Evolutionary conservation across 2,888 invertebrate genomes (phyloP).

Genomic region (Drosophila quinaria): DNA sequence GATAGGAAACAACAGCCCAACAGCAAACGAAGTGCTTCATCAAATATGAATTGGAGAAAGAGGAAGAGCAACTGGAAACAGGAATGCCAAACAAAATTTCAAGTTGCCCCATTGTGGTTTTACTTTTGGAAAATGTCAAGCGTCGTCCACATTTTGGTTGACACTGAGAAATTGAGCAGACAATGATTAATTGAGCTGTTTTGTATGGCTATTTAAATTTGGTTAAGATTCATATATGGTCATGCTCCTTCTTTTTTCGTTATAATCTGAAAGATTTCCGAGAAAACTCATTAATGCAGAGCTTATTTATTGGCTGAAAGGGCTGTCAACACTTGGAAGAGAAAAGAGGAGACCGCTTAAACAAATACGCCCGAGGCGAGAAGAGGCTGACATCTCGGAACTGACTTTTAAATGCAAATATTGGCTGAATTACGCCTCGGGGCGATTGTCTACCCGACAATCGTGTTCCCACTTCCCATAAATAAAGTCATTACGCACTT

Average conservation of each 20-base stretch:
- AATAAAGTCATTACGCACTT: constrained; percentile 79
- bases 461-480: constrained; percentile 53
- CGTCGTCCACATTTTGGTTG: constrained; percentile 27
- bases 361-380: constrained; percentile 28
- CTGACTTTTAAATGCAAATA: constrained; percentile 66
- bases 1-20: constrained; percentile 25
- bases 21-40: constrained; percentile 66
- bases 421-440: constrained; percentile 45
- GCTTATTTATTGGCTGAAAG: constrained; percentile 59
- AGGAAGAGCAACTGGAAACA: not conserved
- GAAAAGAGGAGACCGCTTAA: constrained; percentile 4
- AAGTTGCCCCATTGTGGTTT: constrained; percentile 39
- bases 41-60: constrained; percentile 66
- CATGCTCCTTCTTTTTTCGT: not conserved
- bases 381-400: constrained; percentile 23
- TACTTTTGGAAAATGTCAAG: constrained; percentile 22
- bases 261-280: constrained; percentile 30
- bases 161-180: constrained; percentile 65
- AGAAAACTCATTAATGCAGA: constrained; percentile 66
- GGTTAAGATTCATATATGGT: constrained; percentile 12
- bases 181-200: constrained; percentile 75
- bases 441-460: constrained; percentile 57
- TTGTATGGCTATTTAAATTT: constrained; percentile 64
- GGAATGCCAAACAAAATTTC: constrained; percentile 16
- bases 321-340: constrained; percentile 59